Evolutionary conservation across 2,797 vertebrate genomes (phyloP).

Genomic region (Pangasius larnaudii): DNA sequence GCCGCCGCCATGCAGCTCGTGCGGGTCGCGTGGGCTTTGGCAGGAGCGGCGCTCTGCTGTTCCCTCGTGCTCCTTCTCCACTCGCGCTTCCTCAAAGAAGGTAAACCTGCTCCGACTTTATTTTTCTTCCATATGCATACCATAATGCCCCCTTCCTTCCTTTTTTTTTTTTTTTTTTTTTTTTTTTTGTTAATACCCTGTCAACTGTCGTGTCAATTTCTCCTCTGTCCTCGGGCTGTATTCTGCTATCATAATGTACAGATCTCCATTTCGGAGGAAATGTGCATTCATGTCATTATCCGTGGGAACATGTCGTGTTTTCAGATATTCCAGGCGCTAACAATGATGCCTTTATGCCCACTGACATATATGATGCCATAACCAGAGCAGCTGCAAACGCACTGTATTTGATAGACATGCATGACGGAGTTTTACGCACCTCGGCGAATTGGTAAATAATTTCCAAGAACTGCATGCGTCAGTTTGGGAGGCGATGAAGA

Average conservation of each 20-base stretch:
- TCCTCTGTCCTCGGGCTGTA: background rate
- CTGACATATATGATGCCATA: background rate
- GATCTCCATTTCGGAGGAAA: background rate
- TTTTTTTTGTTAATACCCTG: background rate
- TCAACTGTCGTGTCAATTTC: background rate
- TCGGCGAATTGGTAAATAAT: background rate
- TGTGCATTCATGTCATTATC: background rate
- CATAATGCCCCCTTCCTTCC: background rate
- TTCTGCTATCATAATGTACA: background rate
- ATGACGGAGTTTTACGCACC: conserved; percentile 17
- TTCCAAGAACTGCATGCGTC: conserved; percentile 2
- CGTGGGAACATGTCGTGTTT: background rate
- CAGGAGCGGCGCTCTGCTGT: conserved; percentile 96
- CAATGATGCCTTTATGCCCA: background rate
- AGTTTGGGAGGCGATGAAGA: conserved; percentile 33
- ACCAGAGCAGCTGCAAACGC: background rate
- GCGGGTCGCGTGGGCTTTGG: conserved; percentile 95
- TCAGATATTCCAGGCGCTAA: background rate
- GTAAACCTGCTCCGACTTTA: conserved; percentile 73
- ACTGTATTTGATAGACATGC: background rate
- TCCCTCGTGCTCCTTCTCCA: conserved; percentile 91
- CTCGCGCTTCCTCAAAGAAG: conserved; percentile 95
- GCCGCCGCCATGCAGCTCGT: conserved; percentile 93
- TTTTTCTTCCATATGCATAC: background rate
- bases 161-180: background rate